Base-by-base conservation (phyloP, 2,113 vertebrate genomes). In the Tenrec ecaudatus region DNA sequence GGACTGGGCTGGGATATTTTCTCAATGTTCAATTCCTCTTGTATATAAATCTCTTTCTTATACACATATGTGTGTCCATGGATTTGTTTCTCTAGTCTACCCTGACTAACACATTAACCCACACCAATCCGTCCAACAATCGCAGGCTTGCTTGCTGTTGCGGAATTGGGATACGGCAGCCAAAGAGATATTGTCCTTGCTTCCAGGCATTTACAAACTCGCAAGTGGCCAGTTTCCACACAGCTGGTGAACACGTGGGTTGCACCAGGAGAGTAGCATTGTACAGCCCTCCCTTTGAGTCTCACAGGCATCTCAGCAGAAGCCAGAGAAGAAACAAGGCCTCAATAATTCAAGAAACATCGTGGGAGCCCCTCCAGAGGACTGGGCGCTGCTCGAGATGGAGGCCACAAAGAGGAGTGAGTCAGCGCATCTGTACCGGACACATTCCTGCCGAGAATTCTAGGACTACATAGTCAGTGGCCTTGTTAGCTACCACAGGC, bases 351-450 rank as follows among this genome's bases (percentile, higher is more conserved):
- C 19, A 83, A 53, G 20, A 29, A 60, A 11, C 38, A 31, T 62
- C 23, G 79, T 25, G 60, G 22, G 22, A 94, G 31, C 22, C 25
- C 15, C 36, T 73, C 40, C 16, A 53, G 53, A 29, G 33, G 29
- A n/a, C 47, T 16, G 23, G 14, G 10, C 27, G 76, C 43, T 79
- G 58, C 36, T 79, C 86, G 69, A 87, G 90, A 58, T 47, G 29
- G 73, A 33, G 60, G 57, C 60, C 60, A 69, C 47, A 86, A 57
- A 79, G 31, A 90, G 83, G n/a, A 94, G 27, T 73, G 64, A 82
- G 77, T 53, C 22, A 7, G 12, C 40, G 38, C n/a, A 6, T 22
- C n/a, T 80, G 22, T 43, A 82, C 68, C n/a, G 29, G 29, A n/a
- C 31, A 87, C 83, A 60, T 76, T 43, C 9, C 3, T 15, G 15